Evolutionary conservation across 2,113 vertebrate genomes (phyloP), one percentile per base, ranked within the genome.

Genomic region (Promerops cafer): DNA sequence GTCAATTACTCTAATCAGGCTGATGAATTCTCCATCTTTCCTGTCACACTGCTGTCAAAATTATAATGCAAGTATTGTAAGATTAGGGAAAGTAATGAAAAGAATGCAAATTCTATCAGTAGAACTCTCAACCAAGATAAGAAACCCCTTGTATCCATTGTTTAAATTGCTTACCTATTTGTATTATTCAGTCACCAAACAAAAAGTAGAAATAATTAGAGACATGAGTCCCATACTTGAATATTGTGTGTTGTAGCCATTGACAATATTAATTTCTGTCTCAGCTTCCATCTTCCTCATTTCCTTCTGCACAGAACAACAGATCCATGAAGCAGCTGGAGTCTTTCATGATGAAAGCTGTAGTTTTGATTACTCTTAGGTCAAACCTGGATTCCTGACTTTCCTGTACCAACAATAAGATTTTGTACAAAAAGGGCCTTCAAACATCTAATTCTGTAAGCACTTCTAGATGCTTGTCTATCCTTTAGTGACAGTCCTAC

Each of bases 201-300:
- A 39, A 59, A 80, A 83, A 64, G 11, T 9, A 60, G 8, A 72
- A 56, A 56, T 64, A 53, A 47, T 64, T 65, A 65, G 19, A 84
- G 33, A 56, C 6, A 7, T 20, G 11, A 64, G 39, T 68, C 39
- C 6, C 17, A 15, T 47, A 77, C 7, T 65, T 6, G 3, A 33
- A 54, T 33, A 42, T 60, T 17, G 2, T 52, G 4, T 54, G 4
- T 39, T 61, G 47, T 35, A 54, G 10, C 3, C 11, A 37, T 68
- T 0, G 0, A 19, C 9, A 61, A 11, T 1, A 37, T 57, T 57
- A 3, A 45, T 64, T 90, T 86, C 15, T 64, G 4, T n/a, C 9
- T 47, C 2, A 0, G 3, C 52, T 89, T 88, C 71, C 16, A 22
- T 50, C 39, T 94, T 66, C 11, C n/a, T 70, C 4, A 33, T 72